A percentile compares a stretch with the other conserved stretches of the same genome.
These are phyloP conservation scores for Umimayanthus chanpuru DNA, from an alignment of 92 coral and sea anemone genomes.

Conservation along the genomic window DNA sequence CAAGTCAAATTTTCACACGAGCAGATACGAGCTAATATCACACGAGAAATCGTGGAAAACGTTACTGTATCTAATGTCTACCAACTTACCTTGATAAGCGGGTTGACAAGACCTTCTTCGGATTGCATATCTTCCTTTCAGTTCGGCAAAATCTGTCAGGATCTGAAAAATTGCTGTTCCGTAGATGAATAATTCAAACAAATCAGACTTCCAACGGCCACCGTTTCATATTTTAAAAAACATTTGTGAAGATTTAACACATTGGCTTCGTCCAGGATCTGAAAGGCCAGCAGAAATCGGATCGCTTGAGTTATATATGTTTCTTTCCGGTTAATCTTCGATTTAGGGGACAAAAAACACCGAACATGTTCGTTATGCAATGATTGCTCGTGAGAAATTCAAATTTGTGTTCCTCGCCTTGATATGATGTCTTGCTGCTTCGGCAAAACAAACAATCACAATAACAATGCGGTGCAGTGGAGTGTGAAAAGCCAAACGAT, in stretches of 20 bases:
- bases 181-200: not conserved
- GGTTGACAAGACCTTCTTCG: slow-evolving; percentile 5
- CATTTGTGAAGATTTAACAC: not conserved
- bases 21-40: not conserved
- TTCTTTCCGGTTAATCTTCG: not conserved
- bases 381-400: slow-evolving; percentile 10
- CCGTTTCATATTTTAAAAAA: not conserved
- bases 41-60: not conserved
- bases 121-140: not conserved
- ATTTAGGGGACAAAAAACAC: not conserved
- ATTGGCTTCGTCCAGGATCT: not conserved
- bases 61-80: not conserved
- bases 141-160: slow-evolving; percentile 14
- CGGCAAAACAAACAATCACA: not conserved
- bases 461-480: not conserved
- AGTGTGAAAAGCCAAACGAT: not conserved
- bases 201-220: not conserved
- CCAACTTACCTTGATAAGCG: slow-evolving; percentile 30
- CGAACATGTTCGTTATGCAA: not conserved
- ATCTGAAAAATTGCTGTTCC: slow-evolving; percentile 31
- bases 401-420: not conserved
- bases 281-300: not conserved
- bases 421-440: not conserved
- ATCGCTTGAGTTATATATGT: not conserved
- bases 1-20: not conserved